A percentile compares a stretch with the other conserved stretches of the same genome.
phyloP scores from a whole-genome alignment of 2,113 vertebrate genomes.

The Salvelinus fontinalis region DNA sequence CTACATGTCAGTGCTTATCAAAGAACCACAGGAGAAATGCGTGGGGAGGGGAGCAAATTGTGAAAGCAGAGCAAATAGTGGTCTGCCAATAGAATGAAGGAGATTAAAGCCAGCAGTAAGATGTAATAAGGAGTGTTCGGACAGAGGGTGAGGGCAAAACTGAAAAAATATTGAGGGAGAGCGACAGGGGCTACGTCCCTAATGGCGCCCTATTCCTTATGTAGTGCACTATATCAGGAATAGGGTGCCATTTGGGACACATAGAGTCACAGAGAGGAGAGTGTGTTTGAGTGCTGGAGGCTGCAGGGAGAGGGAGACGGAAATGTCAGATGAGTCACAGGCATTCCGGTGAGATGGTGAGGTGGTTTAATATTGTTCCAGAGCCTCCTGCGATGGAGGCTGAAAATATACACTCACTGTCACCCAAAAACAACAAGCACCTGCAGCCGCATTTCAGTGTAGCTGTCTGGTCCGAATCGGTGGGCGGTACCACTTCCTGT shows the following conservation, averaged over 20 bases:
- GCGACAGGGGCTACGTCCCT: not conserved
- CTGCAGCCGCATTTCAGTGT: slow-evolving; percentile 53
- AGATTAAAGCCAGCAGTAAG: not conserved
- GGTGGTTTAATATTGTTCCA: slow-evolving; percentile 58
- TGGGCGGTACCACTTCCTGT: slow-evolving; percentile 45
- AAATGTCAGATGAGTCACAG: slow-evolving; percentile 77
- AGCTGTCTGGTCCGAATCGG: slow-evolving; percentile 42
- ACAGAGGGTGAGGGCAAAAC: not conserved
- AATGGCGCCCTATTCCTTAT: no score
- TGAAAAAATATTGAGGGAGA: not conserved
- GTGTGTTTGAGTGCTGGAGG: slow-evolving; percentile 8
- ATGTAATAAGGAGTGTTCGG: not conserved
- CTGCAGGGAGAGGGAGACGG: slow-evolving; percentile 13
- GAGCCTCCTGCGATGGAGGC: slow-evolving; percentile 40
- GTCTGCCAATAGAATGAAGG: not conserved
- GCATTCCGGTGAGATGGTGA: slow-evolving; percentile 57
- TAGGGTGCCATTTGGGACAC: no score
- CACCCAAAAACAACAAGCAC: slow-evolving; percentile 53
- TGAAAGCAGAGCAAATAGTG: slow-evolving; percentile 20
- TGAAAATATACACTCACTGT: slow-evolving; percentile 56
- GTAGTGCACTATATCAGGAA: no score
- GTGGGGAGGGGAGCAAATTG: slow-evolving; percentile 28
- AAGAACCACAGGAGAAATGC: slow-evolving; percentile 44
- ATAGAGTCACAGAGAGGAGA: not conserved
- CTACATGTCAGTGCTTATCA: slow-evolving; percentile 26